Percentiles rank a stretch among this genome's conserved stretches.
phyloP scores from a whole-genome alignment of 2,113 vertebrate genomes.

The Rhinopomastus cyanomelas region DNA sequence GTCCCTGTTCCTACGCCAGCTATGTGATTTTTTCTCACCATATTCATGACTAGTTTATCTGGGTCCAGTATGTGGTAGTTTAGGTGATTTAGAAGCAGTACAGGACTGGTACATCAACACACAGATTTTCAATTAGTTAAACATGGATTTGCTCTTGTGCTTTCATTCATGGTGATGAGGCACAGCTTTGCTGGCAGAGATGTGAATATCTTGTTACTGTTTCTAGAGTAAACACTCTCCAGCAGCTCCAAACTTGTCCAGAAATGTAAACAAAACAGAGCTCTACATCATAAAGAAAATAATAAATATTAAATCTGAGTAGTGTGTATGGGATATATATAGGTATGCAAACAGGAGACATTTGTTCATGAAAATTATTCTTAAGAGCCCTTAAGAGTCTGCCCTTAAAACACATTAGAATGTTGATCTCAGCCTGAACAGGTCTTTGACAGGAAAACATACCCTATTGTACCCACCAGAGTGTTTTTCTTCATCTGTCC shows the following conservation, averaged over 20 bases:
- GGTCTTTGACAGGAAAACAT: neutral
- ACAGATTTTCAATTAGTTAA: neutral
- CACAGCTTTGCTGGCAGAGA: neutral
- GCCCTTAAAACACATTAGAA: neutral
- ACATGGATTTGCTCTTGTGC: neutral
- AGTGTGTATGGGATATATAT: neutral
- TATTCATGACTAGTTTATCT: neutral
- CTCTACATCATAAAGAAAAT: neutral
- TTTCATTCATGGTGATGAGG: neutral
- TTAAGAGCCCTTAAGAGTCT: neutral
- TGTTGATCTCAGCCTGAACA: neutral
- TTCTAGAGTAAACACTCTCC: neutral
- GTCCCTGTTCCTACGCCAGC: neutral
- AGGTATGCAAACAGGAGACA: neutral
- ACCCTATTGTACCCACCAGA: neutral
- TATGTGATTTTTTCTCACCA: neutral
- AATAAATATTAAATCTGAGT: neutral
- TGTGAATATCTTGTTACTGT: neutral
- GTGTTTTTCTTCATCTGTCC: neutral
- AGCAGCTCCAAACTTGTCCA: neutral
- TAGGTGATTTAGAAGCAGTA: neutral
- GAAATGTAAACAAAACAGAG: neutral
- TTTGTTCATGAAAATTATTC: neutral
- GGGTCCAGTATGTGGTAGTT: neutral
- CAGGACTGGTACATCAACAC: neutral